Evolutionary conservation across 1,140 invertebrate species (phyloP), one percentile per base, ranked within the genome.

Genomic region (Calephelis nemesis): DNA sequence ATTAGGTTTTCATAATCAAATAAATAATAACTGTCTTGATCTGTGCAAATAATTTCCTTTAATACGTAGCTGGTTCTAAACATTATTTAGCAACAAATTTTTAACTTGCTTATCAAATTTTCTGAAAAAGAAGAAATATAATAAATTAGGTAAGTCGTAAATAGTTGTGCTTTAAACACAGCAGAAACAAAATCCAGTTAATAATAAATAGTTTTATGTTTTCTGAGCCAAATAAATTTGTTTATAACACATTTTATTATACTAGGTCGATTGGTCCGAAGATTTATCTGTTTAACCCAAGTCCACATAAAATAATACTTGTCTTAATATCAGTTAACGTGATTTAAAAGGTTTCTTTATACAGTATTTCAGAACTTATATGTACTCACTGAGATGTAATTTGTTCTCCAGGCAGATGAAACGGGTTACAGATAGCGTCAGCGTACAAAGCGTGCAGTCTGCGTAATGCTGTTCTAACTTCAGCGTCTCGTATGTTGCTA

Each of bases 351-450:
- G 4, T 52, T 52, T 52, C 7, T 6, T 52, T 9, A 9, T 60
- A 63, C 64, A 68, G 45, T 71, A 65, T 63, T 62, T 30, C 8
- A 60, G 30, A 30, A 30, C 30, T 30, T 30, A 30, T 30, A 30
- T 30, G 30, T 68, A 89, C 93, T 94, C 93, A 97, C 97, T 94
- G 95, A 5, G 97, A 98, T 50, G 92, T 94, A 60, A 98, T 96
- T 74, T 94, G 93, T 78, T 97, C 96, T 19, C 96, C 97, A 58
- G 98, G 97, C 83, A 96, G 94, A 87, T 98, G 98, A 90, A 99
- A 99, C 62, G 98, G 98, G 94, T 98, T 98, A 81, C 97, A 98
- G 13, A 99, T 94, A 77, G 97, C 95, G 91, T 99, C 97, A 4
- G 97, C 96, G 89, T 98, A 99, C 11, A 97, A 95, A 63, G 95